These are phyloP conservation scores for Forbesichthys papilliferus DNA, from an alignment of 2,113 vertebrate genomes.

Conservation along the genomic window DNA sequence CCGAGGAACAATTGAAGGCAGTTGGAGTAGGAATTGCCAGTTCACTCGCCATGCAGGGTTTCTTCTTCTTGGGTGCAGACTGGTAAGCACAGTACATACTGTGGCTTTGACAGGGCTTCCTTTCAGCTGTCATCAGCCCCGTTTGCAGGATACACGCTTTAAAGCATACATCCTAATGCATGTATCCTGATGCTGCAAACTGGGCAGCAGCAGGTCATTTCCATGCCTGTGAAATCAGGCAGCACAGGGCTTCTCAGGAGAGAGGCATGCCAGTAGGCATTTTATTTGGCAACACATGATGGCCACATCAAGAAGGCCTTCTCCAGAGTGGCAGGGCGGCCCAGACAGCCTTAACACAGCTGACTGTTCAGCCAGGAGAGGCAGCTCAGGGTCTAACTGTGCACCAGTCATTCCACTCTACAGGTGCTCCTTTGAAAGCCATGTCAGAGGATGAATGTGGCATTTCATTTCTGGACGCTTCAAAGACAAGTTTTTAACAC, in stretches of 20 bases:
- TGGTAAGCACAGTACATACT: not conserved
- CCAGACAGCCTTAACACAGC: slow-evolving; percentile 39
- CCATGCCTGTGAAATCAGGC: slow-evolving; percentile 44
- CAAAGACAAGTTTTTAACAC: slow-evolving; percentile 27
- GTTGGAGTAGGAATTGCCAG: slow-evolving; percentile 23
- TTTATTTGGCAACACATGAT: slow-evolving; percentile 50
- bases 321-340: slow-evolving; percentile 43
- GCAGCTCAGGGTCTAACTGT: slow-evolving; percentile 45
- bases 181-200: not conserved
- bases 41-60: slow-evolving; percentile 1
- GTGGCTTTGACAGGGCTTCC: slow-evolving; percentile 10
- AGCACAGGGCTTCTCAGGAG: slow-evolving; percentile 25
- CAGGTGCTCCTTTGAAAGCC: slow-evolving; percentile 62
- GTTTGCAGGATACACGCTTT: slow-evolving; percentile 10
- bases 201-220: slow-evolving; percentile 36
- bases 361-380: slow-evolving; percentile 26
- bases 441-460: slow-evolving; percentile 35
- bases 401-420: slow-evolving; percentile 46
- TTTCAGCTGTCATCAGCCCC: slow-evolving; percentile 6
- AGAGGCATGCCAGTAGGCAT: slow-evolving; percentile 48
- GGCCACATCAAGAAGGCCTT: slow-evolving; percentile 62
- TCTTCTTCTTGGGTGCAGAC: not conserved
- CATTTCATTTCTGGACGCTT: slow-evolving; percentile 14
- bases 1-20: too few species aligned
- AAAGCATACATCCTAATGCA: slow-evolving; percentile 24